These are phyloP conservation scores for Caenorhabditis angaria DNA, from an alignment of 2,888 invertebrate species.

Conservation along the genomic window DNA sequence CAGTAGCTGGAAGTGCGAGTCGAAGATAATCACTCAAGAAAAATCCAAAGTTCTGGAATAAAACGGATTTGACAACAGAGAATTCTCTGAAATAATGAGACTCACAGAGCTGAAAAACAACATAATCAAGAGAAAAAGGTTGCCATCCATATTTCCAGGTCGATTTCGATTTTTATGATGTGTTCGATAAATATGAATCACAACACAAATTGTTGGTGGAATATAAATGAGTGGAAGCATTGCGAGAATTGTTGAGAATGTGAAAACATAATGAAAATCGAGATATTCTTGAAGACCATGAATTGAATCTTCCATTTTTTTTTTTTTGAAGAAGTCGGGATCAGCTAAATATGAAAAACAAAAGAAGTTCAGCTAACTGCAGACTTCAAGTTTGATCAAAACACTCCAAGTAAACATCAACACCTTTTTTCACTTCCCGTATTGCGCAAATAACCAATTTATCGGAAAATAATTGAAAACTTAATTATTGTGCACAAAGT, in stretches of 20 bases:
- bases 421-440: too few species aligned
- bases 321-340: too few species aligned
- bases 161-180: neutral
- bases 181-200: constrained; percentile 14
- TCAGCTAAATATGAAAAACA: too few species aligned
- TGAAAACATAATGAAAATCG: constrained; percentile 21
- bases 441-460: too few species aligned
- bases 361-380: too few species aligned
- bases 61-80: neutral
- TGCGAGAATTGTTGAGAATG: constrained; percentile 25
- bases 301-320: constrained; percentile 6
- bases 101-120: constrained; percentile 20
- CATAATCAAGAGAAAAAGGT: constrained; percentile 16
- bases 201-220: constrained; percentile 19
- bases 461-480: too few species aligned
- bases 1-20: constrained; percentile 24
- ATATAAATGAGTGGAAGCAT: constrained; percentile 19
- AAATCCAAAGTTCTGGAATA: constrained; percentile 19
- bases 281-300: constrained; percentile 16
- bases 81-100: neutral
- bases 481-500: too few species aligned
- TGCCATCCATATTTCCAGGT: constrained; percentile 18
- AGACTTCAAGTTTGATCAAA: too few species aligned
- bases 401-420: too few species aligned
- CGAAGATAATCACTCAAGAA: constrained; percentile 24